A percentile compares a stretch with the other conserved stretches of the same genome.
Evolutionary conservation across 2,113 vertebrate genomes (phyloP).

Genomic region (Nyctibius bracteatus): DNA sequence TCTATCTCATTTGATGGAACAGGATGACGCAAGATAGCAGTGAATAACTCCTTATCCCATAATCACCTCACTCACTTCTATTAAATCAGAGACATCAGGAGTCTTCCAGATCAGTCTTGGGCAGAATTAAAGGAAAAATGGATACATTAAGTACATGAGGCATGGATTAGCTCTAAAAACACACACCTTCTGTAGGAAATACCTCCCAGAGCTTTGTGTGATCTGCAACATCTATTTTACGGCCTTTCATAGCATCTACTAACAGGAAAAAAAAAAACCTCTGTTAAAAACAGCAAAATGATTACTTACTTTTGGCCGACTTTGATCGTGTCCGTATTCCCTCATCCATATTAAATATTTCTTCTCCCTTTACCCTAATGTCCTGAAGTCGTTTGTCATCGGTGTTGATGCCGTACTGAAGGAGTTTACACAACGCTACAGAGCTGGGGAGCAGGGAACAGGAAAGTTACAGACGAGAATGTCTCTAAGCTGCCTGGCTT

Average conservation of each 20-base stretch:
- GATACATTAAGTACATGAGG: not conserved
- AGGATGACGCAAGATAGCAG: not conserved
- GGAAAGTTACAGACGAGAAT: not conserved
- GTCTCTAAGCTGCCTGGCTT: not conserved
- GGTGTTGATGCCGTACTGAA: conserved; percentile 92
- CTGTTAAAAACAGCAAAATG: not conserved
- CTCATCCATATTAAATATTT: conserved; percentile 88
- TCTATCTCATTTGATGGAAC: not conserved
- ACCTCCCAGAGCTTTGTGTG: not conserved
- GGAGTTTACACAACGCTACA: conserved; percentile 93
- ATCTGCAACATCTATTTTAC: not conserved
- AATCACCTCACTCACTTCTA: not conserved
- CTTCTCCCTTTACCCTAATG: conserved; percentile 94
- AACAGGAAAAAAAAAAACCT: accelerated
- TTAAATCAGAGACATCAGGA: not conserved
- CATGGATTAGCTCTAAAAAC: not conserved
- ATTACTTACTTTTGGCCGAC: conserved; percentile 86
- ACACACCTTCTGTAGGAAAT: not conserved
- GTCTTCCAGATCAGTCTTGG: not conserved
- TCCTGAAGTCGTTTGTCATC: conserved; percentile 95
- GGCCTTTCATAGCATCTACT: not conserved
- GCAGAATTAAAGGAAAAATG: not conserved
- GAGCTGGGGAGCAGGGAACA: conserved; percentile 72
- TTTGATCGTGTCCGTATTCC: conserved; percentile 95
- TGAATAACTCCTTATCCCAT: not conserved